Evolutionary conservation across 64 coral and sea anemone genomes (phyloP).

Genomic region (Pachyseris speciosa): DNA sequence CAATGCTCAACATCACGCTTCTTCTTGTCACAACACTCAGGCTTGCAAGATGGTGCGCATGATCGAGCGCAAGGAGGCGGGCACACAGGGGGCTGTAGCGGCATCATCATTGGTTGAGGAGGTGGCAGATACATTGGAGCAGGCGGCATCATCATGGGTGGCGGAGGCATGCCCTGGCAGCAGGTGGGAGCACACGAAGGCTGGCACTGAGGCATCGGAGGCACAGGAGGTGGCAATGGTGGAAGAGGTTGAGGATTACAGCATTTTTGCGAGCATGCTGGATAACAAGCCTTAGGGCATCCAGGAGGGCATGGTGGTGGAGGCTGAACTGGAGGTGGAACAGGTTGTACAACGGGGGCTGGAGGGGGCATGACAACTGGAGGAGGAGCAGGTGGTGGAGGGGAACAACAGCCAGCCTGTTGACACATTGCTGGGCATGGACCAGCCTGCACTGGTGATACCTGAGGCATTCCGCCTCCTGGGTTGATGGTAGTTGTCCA

Average conservation of each 20-base stretch:
- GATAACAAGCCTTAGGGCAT: conserved; percentile 49
- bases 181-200: conserved; percentile 43
- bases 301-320: conserved; percentile 41
- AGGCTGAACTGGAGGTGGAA: conserved; percentile 16
- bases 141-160: conserved; percentile 7
- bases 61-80: conserved; percentile 38
- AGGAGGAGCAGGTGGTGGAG: conserved; percentile 5
- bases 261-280: conserved; percentile 32
- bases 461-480: conserved; percentile 18
- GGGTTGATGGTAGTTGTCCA: conserved; percentile 12
- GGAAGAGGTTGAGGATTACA: conserved; percentile 50
- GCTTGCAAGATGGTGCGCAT: conserved; percentile 37
- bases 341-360: neutral
- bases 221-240: conserved; percentile 17
- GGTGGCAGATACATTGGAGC: conserved; percentile 35
- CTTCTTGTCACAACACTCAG: conserved; percentile 49
- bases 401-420: conserved; percentile 25
- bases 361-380: neutral
- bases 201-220: conserved; percentile 33
- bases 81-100: conserved; percentile 7
- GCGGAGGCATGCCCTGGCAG: conserved; percentile 26
- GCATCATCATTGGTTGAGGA: conserved; percentile 26
- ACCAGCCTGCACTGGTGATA: neutral
- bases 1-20: conserved; percentile 14
- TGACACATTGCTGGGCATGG: conserved; percentile 37